Evolutionary conservation across 2,888 invertebrate genomes (phyloP).

Genomic region (Eudasyphora cyanicolor): DNA sequence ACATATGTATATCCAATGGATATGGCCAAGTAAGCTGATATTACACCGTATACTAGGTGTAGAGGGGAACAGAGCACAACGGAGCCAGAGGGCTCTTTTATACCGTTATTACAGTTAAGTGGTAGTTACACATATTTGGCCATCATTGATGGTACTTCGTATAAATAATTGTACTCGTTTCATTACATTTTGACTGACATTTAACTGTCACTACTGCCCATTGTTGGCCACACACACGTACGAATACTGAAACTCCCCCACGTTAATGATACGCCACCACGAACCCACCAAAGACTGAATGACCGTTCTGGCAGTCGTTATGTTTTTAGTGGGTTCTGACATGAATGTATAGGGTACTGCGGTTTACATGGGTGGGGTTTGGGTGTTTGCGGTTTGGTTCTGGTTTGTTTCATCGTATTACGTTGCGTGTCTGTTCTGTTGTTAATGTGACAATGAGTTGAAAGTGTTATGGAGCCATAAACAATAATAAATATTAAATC

Average conservation of each 20-base stretch:
- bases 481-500: constrained; percentile 57
- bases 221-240: constrained; percentile 1
- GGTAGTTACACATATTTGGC: constrained; percentile 22
- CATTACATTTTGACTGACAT: constrained; percentile 51
- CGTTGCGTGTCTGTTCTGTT: constrained; percentile 53
- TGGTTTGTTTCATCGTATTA: neutral
- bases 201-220: no score
- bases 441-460: constrained; percentile 61
- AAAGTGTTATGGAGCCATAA: constrained; percentile 63
- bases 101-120: constrained; percentile 26
- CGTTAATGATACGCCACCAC: neutral
- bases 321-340: neutral
- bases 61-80: no score
- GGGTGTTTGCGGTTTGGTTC: neutral
- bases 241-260: constrained; percentile 15
- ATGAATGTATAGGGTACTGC: neutral
- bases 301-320: neutral
- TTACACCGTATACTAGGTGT: no score
- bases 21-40: neutral
- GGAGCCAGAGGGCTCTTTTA: neutral
- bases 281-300: neutral
- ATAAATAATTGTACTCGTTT: constrained; percentile 27
- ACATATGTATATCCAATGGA: neutral
- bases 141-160: constrained; percentile 36
- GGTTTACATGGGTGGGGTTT: neutral